These are phyloP conservation scores for Ichneumoninae sp. DNA, from an alignment of 2,888 invertebrate species.

Conservation along the genomic window DNA sequence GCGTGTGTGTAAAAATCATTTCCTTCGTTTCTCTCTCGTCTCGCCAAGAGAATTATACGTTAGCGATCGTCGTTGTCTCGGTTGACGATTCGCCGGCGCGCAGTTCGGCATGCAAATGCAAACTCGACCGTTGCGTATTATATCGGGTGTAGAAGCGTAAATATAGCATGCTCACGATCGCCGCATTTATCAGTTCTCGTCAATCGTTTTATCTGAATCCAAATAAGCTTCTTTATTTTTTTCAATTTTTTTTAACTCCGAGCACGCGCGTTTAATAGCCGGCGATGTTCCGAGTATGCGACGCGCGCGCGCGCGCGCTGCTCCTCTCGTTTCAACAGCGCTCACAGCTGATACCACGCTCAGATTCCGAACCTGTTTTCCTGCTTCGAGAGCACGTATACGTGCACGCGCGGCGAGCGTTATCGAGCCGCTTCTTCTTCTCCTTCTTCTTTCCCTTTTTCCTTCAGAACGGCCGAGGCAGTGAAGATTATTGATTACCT, in stretches of 20 bases:
- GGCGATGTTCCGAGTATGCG: constrained; percentile 6
- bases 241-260: neutral
- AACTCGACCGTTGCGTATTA: constrained; percentile 7
- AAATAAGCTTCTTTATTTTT: constrained; percentile 12
- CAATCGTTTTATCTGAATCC: constrained; percentile 47
- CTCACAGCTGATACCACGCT: constrained; percentile 51
- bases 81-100: constrained; percentile 45
- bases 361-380: constrained; percentile 57
- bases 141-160: too few relatives aligned
- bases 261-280: constrained; percentile 38
- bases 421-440: constrained; percentile 45
- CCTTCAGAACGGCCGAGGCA: constrained; percentile 14
- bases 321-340: constrained; percentile 28
- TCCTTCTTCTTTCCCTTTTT: constrained; percentile 6
- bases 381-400: constrained; percentile 41
- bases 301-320: neutral
- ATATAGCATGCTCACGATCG: neutral
- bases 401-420: constrained; percentile 11
- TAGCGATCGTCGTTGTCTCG: constrained; percentile 29
- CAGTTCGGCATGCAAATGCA: constrained; percentile 40
- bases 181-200: constrained; percentile 28
- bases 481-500: constrained; percentile 51
- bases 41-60: constrained; percentile 42
- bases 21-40: constrained; percentile 9
- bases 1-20: constrained; percentile 37